A percentile compares a stretch with the other conserved stretches of the same genome.
phyloP scores from a whole-genome alignment of 1,140 invertebrate species.

The Plodia interpunctella region DNA sequence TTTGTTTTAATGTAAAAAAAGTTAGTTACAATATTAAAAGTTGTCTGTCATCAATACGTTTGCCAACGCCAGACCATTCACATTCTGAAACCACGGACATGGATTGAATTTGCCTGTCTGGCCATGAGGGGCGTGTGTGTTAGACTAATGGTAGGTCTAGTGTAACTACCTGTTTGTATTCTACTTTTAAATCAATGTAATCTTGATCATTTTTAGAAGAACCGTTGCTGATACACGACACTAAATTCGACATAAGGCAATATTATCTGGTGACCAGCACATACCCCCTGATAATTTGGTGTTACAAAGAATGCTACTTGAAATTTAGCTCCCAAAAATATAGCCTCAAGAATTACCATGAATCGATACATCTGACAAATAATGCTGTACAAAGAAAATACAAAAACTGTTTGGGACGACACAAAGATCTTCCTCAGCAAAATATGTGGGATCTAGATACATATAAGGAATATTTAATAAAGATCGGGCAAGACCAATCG shows the following conservation, averaged over 20 bases:
- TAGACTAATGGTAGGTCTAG: too few relatives aligned
- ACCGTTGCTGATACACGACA: constrained; percentile 89
- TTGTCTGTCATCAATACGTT: too few relatives aligned
- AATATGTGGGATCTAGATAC: constrained; percentile 93
- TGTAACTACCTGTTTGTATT: too few relatives aligned
- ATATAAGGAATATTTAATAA: constrained; percentile 83
- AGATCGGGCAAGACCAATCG: constrained; percentile 56
- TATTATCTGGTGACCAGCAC: constrained; percentile 93
- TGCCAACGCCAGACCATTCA: too few relatives aligned
- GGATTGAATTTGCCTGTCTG: too few relatives aligned
- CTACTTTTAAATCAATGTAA: not conserved
- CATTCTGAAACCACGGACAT: too few relatives aligned
- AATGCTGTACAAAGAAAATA: constrained; percentile 94
- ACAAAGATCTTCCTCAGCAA: constrained; percentile 83
- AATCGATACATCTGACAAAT: constrained; percentile 94
- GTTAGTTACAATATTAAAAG: too few relatives aligned
- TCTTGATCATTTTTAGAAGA: constrained; percentile 79
- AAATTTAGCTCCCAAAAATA: constrained; percentile 94
- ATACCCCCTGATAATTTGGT: constrained; percentile 88
- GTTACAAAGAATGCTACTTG: constrained; percentile 92
- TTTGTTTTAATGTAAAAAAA: not conserved
- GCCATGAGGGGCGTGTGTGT: too few relatives aligned
- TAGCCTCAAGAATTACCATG: constrained; percentile 88
- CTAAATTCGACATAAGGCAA: constrained; percentile 94
- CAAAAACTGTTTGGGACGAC: constrained; percentile 79